Conservation (phyloP, 2,113 vertebrate species). For the Chrysemys picta region DNA sequence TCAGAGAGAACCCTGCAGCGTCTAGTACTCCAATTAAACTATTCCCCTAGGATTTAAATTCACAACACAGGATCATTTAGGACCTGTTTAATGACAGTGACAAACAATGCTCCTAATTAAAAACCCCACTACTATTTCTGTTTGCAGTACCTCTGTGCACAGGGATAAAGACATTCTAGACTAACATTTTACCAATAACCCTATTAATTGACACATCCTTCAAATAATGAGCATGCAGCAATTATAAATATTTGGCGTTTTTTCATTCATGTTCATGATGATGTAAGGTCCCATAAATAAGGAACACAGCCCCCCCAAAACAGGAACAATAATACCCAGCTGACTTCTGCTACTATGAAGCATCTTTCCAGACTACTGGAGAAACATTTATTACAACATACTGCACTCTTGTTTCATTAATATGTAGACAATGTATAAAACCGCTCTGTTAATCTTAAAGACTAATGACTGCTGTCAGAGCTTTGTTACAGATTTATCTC, state of each 20-base stretch:
- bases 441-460: conserved; percentile 38
- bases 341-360: not conserved
- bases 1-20: conserved; percentile 45
- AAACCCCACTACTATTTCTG: not conserved
- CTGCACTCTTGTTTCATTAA: conserved; percentile 35
- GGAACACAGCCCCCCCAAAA: not conserved
- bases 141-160: not conserved
- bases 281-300: not conserved
- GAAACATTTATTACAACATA: not conserved
- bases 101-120: not conserved
- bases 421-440: not conserved
- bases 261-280: not conserved
- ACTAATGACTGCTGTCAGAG: conserved; percentile 27
- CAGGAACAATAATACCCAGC: not conserved
- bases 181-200: not conserved
- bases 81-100: conserved; percentile 20
- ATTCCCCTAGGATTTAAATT: conserved; percentile 55
- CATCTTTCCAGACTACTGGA: conserved; percentile 4
- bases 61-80: conserved; percentile 41
- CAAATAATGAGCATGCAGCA: not conserved
- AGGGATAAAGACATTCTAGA: not conserved
- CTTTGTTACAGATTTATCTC: conserved; percentile 35
- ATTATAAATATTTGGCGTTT: not conserved
- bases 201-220: not conserved
- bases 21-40: conserved; percentile 68